Conservation (phyloP, 2,797 vertebrate genomes). For the Lagothrix lagotricha region DNA sequence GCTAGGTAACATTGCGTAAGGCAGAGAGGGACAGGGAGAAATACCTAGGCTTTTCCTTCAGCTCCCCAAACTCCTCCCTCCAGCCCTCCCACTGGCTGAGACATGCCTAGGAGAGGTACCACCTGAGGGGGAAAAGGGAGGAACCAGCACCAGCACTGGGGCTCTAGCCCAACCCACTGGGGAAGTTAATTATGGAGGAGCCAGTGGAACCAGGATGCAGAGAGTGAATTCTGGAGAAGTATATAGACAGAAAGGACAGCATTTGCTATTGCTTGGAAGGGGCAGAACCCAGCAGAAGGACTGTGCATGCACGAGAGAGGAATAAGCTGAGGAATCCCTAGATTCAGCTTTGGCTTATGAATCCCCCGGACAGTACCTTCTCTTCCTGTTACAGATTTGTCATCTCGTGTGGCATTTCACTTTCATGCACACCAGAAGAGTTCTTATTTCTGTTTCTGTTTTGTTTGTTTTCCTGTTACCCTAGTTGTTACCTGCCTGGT, state of each 20-base stretch:
- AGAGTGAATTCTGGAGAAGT: background rate
- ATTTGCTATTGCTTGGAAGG: background rate
- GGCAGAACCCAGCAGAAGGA: background rate
- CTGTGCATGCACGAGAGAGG: background rate
- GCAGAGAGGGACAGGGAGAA: background rate
- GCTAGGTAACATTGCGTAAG: background rate
- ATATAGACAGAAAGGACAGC: background rate
- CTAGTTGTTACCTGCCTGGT: slow-evolving; percentile 31
- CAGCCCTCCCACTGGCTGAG: background rate
- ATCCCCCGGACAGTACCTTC: background rate
- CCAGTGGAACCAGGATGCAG: background rate
- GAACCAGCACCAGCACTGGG: background rate
- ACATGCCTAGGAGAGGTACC: background rate
- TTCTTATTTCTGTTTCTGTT: background rate
- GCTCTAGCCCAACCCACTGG: background rate
- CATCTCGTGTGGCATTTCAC: background rate
- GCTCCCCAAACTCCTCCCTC: background rate
- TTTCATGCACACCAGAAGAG: slow-evolving; percentile 29
- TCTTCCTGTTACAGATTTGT: background rate
- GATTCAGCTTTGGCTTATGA: background rate
- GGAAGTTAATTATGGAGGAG: background rate
- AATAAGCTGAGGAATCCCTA: background rate
- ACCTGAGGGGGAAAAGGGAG: background rate
- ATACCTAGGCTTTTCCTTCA: background rate
- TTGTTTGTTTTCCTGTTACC: background rate